Base-by-base conservation (phyloP, 2,888 invertebrate species). In the Stomorhina lunata region DNA sequence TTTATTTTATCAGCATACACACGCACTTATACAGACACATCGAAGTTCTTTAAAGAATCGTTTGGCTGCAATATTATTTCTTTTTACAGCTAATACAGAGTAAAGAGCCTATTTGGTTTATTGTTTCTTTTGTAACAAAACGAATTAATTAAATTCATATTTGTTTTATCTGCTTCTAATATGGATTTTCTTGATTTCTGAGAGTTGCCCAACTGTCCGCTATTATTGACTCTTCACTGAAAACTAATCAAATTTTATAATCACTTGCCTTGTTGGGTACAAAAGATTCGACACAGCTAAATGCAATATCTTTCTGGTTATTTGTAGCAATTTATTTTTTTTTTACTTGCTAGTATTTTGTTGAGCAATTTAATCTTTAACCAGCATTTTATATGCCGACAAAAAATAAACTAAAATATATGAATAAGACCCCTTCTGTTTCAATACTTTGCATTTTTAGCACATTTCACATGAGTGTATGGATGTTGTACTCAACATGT, bases 301-400 rank as follows among this genome's bases (percentile, higher is more conserved):
- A n/a, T n/a, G n/a, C n/a, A n/a, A n/a, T n/a, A n/a, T n/a, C n/a
- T n/a, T n/a, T n/a, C n/a, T n/a, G n/a, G n/a, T n/a, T n/a, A n/a
- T 29, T 25, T 37, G 15, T 48, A 27, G 15, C 22, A 61, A 68
- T 68, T 68, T n/a, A n/a, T n/a, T n/a, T n/a, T 22, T 37, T 37
- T 29, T 22, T 6, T 10, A 10, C 20, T n/a, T 43, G 10, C 15
- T 50, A 17, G 37, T 32, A 34, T 50, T 76, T 57, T 55, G 55
- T 72, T 77, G 15, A 72, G 45, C 53, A 76, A 77, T 77, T 77
- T 72, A 77, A 66, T 59, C 71, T 76, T 65, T 43, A 76, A 32
- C 50, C 50, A 59, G 50, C 17, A 76, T 40, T 76, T 66, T 29
- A 1, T 48, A 40, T 65, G 57, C 29, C 25, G 9, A 37, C 25